Base-by-base conservation (phyloP, 2,113 vertebrate species). In the Nesoenas mayeri region DNA sequence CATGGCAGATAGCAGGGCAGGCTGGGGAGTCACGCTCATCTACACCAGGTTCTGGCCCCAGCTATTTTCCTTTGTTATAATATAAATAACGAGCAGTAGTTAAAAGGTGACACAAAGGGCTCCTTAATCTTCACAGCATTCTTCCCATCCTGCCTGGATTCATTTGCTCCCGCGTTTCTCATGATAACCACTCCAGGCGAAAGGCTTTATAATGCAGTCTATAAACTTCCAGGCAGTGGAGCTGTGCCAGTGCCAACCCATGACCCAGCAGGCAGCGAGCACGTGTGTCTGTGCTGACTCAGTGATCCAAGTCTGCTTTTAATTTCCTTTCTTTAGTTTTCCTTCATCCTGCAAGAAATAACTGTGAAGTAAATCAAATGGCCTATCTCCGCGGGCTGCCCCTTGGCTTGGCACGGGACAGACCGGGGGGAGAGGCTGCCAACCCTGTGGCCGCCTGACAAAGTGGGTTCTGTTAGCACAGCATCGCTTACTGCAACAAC, bases 291-390 rank as follows among this genome's bases (percentile, higher is more conserved):
- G 83, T 89, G 85, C 87, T 95, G 93, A 95, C 89, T 95, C 96
- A 93, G 89, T 77, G 91, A 93, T 83, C 90, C n/a, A 15, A 67
- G 88, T 85, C 95, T 96, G 91, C 70, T 97, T 88, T 92, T 95
- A 53, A 89, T 94, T 95, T 91, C 96, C 95, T 95, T 95, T 93
- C 95, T 90, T 89, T 81, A 71, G 42, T 92, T 96, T 94, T 72
- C 92, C 92, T 93, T 81, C 92, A 53, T 88, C 89, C 94, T 91
- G 89, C 93, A 88, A 95, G 93, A 50, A 96, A 91, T 95, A 96
- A 89, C 91, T 91, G 91, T 92, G 90, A 93, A 90, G 93, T 92
- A 92, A 97, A 96, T 96, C 88, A 81, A 96, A 77, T 56, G 88
- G 79, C 79, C 85, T 79, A 91, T 94, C 92, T 96, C 93, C 57